phyloP scores from a whole-genome alignment of 2,888 invertebrate species.

The Dascillus cervinus region DNA sequence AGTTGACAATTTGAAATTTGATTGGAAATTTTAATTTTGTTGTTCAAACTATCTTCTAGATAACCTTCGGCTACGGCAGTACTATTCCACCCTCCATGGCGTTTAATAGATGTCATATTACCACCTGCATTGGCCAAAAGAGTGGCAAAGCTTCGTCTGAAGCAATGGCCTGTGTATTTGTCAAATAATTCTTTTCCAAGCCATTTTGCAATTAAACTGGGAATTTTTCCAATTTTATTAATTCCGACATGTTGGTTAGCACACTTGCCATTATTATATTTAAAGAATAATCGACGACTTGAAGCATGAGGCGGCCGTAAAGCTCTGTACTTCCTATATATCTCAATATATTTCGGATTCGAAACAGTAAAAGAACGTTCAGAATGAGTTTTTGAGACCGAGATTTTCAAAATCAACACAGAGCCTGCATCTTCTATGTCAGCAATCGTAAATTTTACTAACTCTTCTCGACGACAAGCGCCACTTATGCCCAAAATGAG shows the following conservation, averaged over 20 bases:
- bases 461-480: slow-evolving; percentile 17
- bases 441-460: slow-evolving; percentile 12
- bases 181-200: neutral
- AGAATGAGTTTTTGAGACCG: neutral
- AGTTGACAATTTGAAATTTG: neutral
- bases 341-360: neutral
- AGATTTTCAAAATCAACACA: neutral
- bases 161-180: slow-evolving; percentile 1
- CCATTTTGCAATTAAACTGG: neutral
- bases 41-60: neutral
- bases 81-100: neutral
- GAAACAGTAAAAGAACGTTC: neutral
- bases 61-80: neutral
- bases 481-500: slow-evolving; percentile 18
- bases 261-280: neutral
- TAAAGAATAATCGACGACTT: neutral
- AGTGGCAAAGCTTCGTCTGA: too few species aligned
- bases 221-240: neutral
- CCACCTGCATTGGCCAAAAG: too few species aligned
- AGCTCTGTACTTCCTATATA: neutral
- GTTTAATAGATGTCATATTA: too few species aligned
- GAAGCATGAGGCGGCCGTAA: neutral
- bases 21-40: neutral
- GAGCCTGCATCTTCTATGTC: slow-evolving; percentile 10
- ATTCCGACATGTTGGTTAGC: neutral